These are phyloP conservation scores for Hedychridium roseum DNA, from an alignment of 2,888 invertebrate genomes.

Conservation along the genomic window DNA sequence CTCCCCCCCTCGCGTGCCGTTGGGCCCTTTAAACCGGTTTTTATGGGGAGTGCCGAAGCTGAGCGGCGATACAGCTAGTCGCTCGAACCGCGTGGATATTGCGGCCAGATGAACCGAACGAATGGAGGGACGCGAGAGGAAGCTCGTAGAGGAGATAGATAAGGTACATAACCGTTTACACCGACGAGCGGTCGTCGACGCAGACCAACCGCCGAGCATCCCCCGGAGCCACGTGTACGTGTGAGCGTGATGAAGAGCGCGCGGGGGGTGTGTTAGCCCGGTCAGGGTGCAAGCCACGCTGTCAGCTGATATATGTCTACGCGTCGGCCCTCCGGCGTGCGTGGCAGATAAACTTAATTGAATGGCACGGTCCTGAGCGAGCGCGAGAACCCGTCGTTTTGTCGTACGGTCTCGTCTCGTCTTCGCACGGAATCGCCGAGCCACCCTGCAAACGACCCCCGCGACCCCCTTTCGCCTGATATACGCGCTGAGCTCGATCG, in stretches of 20 bases:
- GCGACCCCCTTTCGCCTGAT: no score
- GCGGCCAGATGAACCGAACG: constrained; percentile 28
- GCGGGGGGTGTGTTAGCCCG: no score
- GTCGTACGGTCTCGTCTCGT: constrained; percentile 26
- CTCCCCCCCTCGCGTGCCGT: no score
- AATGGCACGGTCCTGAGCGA: constrained; percentile 42
- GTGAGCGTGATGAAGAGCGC: no score
- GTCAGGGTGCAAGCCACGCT: no score
- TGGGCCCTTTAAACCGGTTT: constrained; percentile 33
- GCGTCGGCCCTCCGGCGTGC: constrained; percentile 33
- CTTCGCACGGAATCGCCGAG: constrained; percentile 12
- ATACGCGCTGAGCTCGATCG: no score
- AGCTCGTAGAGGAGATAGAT: constrained; percentile 26
- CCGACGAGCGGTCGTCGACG: constrained; percentile 1
- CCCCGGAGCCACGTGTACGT: constrained; percentile 12
- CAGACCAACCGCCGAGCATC: neutral
- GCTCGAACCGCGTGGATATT: constrained; percentile 25
- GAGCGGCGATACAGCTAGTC: constrained; percentile 22
- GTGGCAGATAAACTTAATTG: constrained; percentile 55
- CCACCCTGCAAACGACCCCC: no score
- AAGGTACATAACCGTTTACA: constrained; percentile 31
- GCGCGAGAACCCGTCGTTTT: constrained; percentile 30
- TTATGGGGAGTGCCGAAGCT: constrained; percentile 29
- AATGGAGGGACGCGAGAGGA: constrained; percentile 18
- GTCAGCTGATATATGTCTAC: constrained; percentile 19